Percentiles rank a stretch among this genome's conserved stretches.
Conservation (phyloP, 2,797 vertebrate genomes). For the Poeciliopsis gracilis region DNA sequence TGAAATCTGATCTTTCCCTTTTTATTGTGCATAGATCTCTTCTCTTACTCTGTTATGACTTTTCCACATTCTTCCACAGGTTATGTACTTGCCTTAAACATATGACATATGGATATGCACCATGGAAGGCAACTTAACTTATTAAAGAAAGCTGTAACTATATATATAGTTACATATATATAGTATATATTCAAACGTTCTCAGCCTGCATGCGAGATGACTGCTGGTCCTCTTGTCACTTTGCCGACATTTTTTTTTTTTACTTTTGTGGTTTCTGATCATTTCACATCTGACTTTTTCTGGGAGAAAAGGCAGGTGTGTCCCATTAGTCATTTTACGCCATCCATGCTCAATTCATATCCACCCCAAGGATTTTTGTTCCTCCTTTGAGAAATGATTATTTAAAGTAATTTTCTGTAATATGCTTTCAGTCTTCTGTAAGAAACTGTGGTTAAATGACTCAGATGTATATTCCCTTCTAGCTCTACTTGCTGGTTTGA, state of each 20-base stretch:
- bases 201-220: background rate
- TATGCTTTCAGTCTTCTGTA: background rate
- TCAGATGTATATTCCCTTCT: background rate
- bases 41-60: background rate
- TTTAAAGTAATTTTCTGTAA: background rate
- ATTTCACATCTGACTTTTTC: background rate
- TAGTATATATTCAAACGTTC: background rate
- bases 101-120: background rate
- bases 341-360: background rate
- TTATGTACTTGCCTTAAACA: background rate
- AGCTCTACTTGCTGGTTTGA: background rate
- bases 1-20: background rate
- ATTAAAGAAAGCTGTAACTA: background rate
- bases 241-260: background rate
- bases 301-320: background rate
- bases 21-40: background rate
- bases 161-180: too few species aligned
- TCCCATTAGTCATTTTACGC: background rate
- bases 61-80: background rate
- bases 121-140: background rate
- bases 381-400: background rate
- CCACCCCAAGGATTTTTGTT: background rate
- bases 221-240: background rate
- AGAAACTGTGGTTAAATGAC: background rate
- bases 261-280: background rate